These are phyloP conservation scores for Limosa lapponica DNA, from an alignment of 2,797 vertebrate species.

Conservation along the genomic window DNA sequence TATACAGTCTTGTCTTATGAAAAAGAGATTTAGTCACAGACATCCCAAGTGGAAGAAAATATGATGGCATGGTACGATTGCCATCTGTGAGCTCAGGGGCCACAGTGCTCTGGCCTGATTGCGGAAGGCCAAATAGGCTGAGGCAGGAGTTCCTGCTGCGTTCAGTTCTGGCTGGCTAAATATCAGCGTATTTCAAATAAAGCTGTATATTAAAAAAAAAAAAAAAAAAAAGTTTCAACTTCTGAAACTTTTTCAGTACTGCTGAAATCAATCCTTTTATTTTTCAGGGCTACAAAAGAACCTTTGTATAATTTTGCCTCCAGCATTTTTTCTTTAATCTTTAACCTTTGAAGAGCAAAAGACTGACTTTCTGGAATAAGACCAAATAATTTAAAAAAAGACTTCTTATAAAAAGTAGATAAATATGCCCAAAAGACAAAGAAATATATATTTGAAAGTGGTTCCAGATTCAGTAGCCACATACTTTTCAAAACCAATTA, in stretches of 20 bases:
- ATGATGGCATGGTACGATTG: neutral
- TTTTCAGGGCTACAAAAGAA: constrained; percentile 45
- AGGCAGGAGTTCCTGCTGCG: neutral
- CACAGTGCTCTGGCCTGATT: neutral
- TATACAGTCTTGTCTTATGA: neutral
- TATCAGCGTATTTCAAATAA: neutral
- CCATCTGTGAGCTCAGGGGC: neutral
- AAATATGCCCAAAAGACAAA: neutral
- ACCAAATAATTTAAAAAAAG: constrained; percentile 5
- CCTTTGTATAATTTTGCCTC: constrained; percentile 53
- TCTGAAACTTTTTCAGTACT: constrained; percentile 29
- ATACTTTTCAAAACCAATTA: constrained; percentile 32
- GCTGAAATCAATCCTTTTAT: constrained; percentile 18
- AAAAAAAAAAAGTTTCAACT: neutral
- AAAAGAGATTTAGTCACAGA: neutral
- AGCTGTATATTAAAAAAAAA: neutral
- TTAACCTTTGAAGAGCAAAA: constrained; percentile 55
- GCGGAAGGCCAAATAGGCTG: neutral
- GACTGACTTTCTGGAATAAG: constrained; percentile 39
- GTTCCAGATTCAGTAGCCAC: constrained; percentile 5
- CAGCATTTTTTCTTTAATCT: constrained; percentile 49
- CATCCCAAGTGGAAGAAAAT: neutral
- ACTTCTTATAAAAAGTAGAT: neutral
- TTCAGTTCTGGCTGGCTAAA: constrained; percentile 18
- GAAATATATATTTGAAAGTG: neutral